Percentiles rank a stretch among this genome's conserved stretches.
Evolutionary conservation across 2,113 vertebrate genomes (phyloP).

Genomic region (Channa maculata): DNA sequence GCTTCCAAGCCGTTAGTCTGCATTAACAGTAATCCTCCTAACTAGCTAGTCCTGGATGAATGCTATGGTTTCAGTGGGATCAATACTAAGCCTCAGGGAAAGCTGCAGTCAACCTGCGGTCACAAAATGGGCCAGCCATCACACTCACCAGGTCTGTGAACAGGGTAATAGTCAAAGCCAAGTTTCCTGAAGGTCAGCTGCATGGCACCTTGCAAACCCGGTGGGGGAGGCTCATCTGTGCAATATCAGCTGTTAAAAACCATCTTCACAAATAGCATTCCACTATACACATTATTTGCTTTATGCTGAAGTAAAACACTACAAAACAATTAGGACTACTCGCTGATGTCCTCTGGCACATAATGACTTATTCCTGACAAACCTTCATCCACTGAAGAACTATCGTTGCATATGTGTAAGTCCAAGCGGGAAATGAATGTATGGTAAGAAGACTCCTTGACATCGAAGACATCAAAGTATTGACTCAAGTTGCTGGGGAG

Average conservation of each 20-base stretch:
- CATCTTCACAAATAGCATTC: background rate
- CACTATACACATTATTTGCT: conserved; percentile 22
- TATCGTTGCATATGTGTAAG: conserved; percentile 96
- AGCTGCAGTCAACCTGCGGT: conserved; percentile 13
- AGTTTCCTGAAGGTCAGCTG: conserved; percentile 95
- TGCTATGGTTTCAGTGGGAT: conserved; percentile 29
- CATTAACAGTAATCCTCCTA: conserved; percentile 54
- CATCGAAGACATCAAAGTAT: conserved; percentile 93
- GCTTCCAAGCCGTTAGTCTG: conserved; percentile 55
- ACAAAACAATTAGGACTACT: background rate
- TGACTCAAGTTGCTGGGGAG: conserved; percentile 89
- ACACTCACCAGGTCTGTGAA: conserved; percentile 92
- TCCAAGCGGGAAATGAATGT: conserved; percentile 96
- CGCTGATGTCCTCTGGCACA: background rate
- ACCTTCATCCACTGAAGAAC: conserved; percentile 89
- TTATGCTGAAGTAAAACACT: background rate
- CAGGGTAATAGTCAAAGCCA: conserved; percentile 96
- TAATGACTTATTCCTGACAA: background rate
- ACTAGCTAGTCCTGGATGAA: conserved; percentile 47
- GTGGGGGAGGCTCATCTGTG: conserved; percentile 84
- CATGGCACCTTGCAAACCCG: conserved; percentile 93
- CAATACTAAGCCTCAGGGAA: conserved; percentile 20
- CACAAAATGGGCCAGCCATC: conserved; percentile 16
- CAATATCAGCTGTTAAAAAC: conserved; percentile 21
- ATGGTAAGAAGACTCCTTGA: conserved; percentile 98